Evolutionary conservation across 2,113 vertebrate species (phyloP).

Genomic region (Pseudonaja textilis): DNA sequence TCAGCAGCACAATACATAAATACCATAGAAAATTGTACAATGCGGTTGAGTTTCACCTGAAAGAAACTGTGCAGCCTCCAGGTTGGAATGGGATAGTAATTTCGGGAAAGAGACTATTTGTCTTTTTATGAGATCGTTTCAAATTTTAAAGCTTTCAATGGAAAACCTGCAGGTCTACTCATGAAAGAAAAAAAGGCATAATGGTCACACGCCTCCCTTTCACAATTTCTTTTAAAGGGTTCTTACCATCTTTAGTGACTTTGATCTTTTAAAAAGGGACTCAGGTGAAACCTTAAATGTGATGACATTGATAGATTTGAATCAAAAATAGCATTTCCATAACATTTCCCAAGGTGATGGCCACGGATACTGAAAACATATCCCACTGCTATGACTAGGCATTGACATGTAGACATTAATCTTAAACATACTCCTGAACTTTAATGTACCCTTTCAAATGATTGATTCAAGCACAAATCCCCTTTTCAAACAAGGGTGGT

Average conservation of each 20-base stretch:
- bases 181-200: neutral
- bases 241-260: neutral
- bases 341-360: neutral
- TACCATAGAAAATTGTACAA: neutral
- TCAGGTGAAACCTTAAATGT: neutral
- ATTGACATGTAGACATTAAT: neutral
- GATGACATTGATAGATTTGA: neutral
- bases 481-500: neutral
- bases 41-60: neutral
- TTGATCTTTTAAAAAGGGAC: neutral
- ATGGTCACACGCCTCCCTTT: neutral
- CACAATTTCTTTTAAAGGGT: neutral
- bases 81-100: neutral
- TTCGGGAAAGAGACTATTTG: neutral
- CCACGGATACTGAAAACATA: neutral
- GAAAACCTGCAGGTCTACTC: neutral
- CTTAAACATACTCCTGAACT: neutral
- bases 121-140: neutral
- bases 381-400: neutral
- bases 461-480: neutral
- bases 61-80: neutral
- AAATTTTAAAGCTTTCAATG: neutral
- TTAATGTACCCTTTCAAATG: neutral
- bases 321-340: neutral
- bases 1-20: neutral